Base-by-base conservation (phyloP, 23 tunicate species). In the Diplosoma virens region DNA sequence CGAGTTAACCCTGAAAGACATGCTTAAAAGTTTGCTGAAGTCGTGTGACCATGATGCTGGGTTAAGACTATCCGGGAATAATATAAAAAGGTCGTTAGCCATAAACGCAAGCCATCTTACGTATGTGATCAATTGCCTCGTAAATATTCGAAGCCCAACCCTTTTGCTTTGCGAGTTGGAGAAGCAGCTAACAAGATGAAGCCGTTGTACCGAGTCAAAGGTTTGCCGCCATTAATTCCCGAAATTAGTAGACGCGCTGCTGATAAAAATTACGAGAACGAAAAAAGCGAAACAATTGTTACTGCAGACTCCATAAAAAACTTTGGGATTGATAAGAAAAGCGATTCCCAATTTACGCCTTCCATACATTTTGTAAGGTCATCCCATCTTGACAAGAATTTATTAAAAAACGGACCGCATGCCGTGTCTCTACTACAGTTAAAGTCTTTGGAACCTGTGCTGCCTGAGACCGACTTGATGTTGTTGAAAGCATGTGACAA, bases 391-490 rank as follows among this genome's bases (percentile, higher is more conserved):
- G n/a, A 33, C 2, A 37, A 56, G 17, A n/a, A 16, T 18, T 28
- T 56, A 14, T 54, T 75, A 33, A 56, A 31, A 56, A 75, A 75
- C 32, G 80, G 80, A 16, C 80, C 80, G 5, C 80, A 75, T 23
- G 18, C 16, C 14, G 4, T 75, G 27, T 56, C 80, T 30, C 20
- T 75, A 6, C 14, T 75, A 3, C 80, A 75, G 25, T 3, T 75
- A 30, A 55, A 55, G 68, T 75, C 65, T 35, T 28, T 75, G 5
- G 80, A 75, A 33, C 80, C 80, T 1, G 4, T 22, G 5, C 58
- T 78, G 14, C 4, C 37, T 25, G 9, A 3, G 14, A 59, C 11
- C 36, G 82, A 78, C 17, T 3, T 33, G 3, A n/a, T 2, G 3
- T 22, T 78, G 2, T 21, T 63, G 16, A 22, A 33, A 25, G 16